phyloP scores from a whole-genome alignment of 2,797 vertebrate species.

The Picus viridis region DNA sequence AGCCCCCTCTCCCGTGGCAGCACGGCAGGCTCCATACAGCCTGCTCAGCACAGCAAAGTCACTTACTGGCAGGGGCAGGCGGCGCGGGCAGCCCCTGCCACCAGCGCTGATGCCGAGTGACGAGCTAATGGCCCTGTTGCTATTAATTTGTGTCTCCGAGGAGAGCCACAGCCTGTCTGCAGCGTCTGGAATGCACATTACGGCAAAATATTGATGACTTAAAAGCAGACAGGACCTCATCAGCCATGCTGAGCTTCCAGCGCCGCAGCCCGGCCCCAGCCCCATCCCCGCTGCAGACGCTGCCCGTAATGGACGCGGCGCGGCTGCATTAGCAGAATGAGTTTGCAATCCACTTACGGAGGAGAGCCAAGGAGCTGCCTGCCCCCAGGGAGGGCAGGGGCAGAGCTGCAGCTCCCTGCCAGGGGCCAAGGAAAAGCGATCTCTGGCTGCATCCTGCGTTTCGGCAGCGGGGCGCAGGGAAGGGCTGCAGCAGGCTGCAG shows the following conservation, averaged over 20 bases:
- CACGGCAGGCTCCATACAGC: background rate
- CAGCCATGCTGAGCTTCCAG: conserved; percentile 42
- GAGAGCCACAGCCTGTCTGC: conserved; percentile 64
- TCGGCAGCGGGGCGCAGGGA: background rate
- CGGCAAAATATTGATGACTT: conserved; percentile 66
- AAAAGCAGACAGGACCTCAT: conserved; percentile 70
- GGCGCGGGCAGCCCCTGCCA: conserved; percentile 28
- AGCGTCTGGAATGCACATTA: conserved; percentile 70
- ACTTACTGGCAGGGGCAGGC: conserved; percentile 11
- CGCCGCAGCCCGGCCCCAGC: rapidly evolving
- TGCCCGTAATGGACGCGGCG: conserved; percentile 28
- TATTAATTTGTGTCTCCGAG: conserved; percentile 70
- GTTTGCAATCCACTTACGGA: conserved; percentile 49
- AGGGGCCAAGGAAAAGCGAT: background rate
- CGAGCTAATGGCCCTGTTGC: conserved; percentile 73
- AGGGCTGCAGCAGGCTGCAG: background rate
- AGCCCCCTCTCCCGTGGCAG: background rate
- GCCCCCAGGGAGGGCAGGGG: background rate
- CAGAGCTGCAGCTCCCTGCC: background rate
- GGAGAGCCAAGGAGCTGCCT: background rate
- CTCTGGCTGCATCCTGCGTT: rapidly evolving
- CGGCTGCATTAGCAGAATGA: conserved; percentile 42
- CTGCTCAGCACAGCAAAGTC: background rate
- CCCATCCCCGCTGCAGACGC: conserved; percentile 19
- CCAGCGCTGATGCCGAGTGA: conserved; percentile 61